These are phyloP conservation scores for Eulemur albifrons DNA, from an alignment of 2,797 vertebrate genomes.

Conservation along the genomic window DNA sequence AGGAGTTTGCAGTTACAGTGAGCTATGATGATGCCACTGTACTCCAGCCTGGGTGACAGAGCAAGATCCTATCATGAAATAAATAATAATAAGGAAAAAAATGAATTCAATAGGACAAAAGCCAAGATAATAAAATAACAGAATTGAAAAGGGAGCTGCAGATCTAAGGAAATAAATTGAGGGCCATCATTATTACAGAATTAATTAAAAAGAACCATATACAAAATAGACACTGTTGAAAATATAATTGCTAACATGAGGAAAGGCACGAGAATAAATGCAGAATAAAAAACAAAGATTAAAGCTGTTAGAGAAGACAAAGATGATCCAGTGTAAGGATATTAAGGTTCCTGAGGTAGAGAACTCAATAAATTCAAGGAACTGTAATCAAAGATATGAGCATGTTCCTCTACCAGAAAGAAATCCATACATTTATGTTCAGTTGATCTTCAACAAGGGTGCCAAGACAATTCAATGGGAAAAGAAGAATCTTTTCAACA, in stretches of 20 bases:
- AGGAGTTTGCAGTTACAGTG: background rate
- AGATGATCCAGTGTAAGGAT: background rate
- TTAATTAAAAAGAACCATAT: background rate
- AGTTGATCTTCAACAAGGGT: background rate
- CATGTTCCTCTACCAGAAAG: background rate
- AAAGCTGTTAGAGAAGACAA: background rate
- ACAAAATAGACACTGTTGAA: constrained; percentile 6
- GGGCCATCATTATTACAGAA: background rate
- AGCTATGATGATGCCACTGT: background rate
- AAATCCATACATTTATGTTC: background rate
- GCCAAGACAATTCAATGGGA: background rate
- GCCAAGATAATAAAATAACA: background rate
- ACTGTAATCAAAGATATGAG: background rate
- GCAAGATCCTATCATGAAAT: background rate
- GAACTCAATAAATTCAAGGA: background rate
- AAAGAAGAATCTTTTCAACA: background rate
- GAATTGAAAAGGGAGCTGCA: background rate
- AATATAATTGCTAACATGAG: background rate
- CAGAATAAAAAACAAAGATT: background rate
- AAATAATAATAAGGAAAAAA: background rate
- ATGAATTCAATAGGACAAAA: background rate
- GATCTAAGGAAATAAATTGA: constrained; percentile 23
- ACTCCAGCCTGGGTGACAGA: background rate
- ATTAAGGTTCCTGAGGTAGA: background rate
- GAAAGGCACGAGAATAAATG: background rate